A percentile compares a stretch with the other conserved stretches of the same genome.
Evolutionary conservation across 1,140 invertebrate species (phyloP).

Genomic region (Babylonia areolata): DNA sequence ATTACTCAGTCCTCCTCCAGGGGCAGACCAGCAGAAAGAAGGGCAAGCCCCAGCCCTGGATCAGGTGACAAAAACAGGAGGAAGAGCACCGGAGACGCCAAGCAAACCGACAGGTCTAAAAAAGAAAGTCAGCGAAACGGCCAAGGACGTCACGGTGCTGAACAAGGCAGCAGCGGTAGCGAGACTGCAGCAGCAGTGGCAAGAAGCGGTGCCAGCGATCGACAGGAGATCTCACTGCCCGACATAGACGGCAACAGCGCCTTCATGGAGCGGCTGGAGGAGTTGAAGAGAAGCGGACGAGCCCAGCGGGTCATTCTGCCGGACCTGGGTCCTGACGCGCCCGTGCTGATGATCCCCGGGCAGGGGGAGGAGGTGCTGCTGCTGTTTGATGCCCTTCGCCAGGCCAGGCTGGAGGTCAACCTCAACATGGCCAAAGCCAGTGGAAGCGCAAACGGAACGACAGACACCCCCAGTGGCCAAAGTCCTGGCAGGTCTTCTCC

Average conservation of each 20-base stretch:
- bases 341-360: slow-evolving; percentile 44
- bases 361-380: slow-evolving; percentile 55
- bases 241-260: neutral
- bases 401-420: slow-evolving; percentile 58
- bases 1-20: neutral
- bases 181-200: no score
- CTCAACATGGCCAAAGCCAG: slow-evolving; percentile 36
- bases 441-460: neutral
- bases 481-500: neutral
- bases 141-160: neutral
- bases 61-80: neutral
- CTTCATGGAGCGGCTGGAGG: slow-evolving; percentile 29
- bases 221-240: neutral
- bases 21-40: neutral
- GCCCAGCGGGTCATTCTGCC: slow-evolving; percentile 1
- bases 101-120: neutral
- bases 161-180: neutral
- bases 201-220: neutral
- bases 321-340: slow-evolving; percentile 20
- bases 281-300: slow-evolving; percentile 12
- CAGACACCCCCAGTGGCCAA: neutral
- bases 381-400: slow-evolving; percentile 58
- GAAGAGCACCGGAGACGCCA: neutral
- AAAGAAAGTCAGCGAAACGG: neutral
- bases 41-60: slow-evolving; percentile 5